phyloP scores from a whole-genome alignment of 2,888 invertebrate genomes.

The Hirtodrosophila confusa region DNA sequence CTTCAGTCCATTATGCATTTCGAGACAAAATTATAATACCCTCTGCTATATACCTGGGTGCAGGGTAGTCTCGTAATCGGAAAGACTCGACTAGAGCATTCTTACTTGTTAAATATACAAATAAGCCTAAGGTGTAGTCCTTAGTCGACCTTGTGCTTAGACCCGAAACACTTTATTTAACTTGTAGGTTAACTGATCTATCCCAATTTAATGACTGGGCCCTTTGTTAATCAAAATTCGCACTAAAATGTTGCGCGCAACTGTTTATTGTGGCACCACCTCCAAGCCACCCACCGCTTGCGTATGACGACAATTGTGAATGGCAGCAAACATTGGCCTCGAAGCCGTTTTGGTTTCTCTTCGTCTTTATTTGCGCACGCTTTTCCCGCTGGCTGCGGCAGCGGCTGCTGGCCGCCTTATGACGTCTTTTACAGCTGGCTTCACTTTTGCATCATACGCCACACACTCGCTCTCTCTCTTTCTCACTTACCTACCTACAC shows the following conservation, averaged over 20 bases:
- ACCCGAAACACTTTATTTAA: not conserved
- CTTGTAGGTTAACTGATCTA: conserved; percentile 30
- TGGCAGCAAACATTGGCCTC: conserved; percentile 15
- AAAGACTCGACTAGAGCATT: too few species aligned
- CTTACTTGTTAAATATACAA: conserved; percentile 1
- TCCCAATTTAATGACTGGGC: conserved; percentile 18
- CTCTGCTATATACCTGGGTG: too few species aligned
- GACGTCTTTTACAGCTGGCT: conserved; percentile 67
- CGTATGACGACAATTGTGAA: conserved; percentile 34
- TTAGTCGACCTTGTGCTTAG: not conserved
- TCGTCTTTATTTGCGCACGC: conserved; percentile 21
- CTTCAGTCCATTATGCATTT: too few species aligned
- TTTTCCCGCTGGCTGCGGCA: too few species aligned
- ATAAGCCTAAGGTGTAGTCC: not conserved
- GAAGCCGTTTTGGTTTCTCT: conserved; percentile 10
- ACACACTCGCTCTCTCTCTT: conserved; percentile 4
- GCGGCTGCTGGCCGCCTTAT: conserved; percentile 37
- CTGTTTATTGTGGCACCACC: not conserved
- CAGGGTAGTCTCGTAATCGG: too few species aligned
- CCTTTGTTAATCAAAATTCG: not conserved
- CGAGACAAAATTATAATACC: too few species aligned
- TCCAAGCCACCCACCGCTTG: conserved; percentile 6
- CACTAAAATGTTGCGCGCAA: not conserved
- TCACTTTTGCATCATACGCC: conserved; percentile 25
- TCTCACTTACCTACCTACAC: conserved; percentile 13